Evolutionary conservation across 2,797 vertebrate species (phyloP), one percentile per base, ranked within the genome.

Genomic region (Remorina albescens): DNA sequence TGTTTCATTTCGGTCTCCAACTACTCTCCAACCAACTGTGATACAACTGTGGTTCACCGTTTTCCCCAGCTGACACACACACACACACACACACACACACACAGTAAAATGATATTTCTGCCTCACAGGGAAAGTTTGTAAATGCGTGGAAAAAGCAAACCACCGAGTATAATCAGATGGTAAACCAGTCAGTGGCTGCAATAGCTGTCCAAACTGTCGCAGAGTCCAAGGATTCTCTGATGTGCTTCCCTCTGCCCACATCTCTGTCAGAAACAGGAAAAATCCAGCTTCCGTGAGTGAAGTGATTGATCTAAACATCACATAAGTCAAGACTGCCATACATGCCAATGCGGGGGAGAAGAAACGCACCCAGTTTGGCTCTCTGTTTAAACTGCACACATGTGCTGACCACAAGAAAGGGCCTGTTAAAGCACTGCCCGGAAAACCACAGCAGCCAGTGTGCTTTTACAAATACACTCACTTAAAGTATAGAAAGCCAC

Each of bases 331-430:
- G 81, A 79, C 72, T 80, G 74, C 87, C 77, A 80, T 87, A 88
- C 78, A 67, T 86, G 88, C 82, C 86, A 89, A 74, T 85, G 81
- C 79, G 83, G 81, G 79, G 73, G 86, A 67, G 71, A 76, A 72
- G 86, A 83, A 83, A 86, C 86, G 78, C 81, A 86, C 74, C 70
- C 76, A 78, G 81, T 87, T 91, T 88, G 90, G 91, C 82, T 92
- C 78, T 72, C 71, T 84, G 87, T 90, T 91, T 92, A 91, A 94
- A 93, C 91, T 88, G 67, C 92, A 88, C 94, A 95, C 90, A 94
- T 95, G 92, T 93, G 93, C 85, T 67, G 90, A 92, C 94, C 95
- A 95, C 95, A 95, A 95, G 92, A 95, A 95, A 95, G 95, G 91
- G 83, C 83, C 87, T 44, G 87, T 91, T 91, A 92, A 92, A 87